Conservation (phyloP, 2,888 invertebrate genomes). For the Hydrotaea diabolus region DNA sequence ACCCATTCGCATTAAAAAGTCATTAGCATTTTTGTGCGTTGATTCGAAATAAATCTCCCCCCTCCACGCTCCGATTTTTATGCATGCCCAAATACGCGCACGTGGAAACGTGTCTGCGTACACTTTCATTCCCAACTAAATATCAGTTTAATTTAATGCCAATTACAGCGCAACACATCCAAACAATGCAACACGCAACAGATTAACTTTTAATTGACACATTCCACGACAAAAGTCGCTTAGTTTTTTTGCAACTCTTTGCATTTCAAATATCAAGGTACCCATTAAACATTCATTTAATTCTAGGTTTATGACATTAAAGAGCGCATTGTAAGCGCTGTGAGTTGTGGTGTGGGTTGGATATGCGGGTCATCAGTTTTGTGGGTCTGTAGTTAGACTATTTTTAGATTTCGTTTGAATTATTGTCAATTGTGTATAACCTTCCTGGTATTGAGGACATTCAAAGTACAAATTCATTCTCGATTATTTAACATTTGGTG, state of each 20-base stretch:
- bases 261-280: background rate
- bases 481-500: too few relatives aligned
- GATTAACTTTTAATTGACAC: slow-evolving; percentile 26
- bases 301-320: background rate
- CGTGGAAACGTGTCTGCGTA: background rate
- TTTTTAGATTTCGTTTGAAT: too few relatives aligned
- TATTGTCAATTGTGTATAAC: too few relatives aligned
- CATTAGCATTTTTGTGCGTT: slow-evolving; percentile 4
- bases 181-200: background rate
- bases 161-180: background rate
- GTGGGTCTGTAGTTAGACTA: too few relatives aligned
- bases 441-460: too few relatives aligned
- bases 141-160: slow-evolving; percentile 15
- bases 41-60: background rate
- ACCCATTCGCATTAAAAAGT: background rate
- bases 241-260: background rate
- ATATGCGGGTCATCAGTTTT: too few relatives aligned
- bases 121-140: slow-evolving; percentile 8
- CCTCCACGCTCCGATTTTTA: background rate
- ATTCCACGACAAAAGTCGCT: background rate
- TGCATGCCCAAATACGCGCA: background rate
- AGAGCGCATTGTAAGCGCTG: background rate
- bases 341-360: background rate
- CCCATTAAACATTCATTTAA: background rate
- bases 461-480: too few relatives aligned